A percentile compares a stretch with the other conserved stretches of the same genome.
These are phyloP conservation scores for Solenodon paradoxus DNA, from an alignment of 2,113 vertebrate species.

Conservation along the genomic window DNA sequence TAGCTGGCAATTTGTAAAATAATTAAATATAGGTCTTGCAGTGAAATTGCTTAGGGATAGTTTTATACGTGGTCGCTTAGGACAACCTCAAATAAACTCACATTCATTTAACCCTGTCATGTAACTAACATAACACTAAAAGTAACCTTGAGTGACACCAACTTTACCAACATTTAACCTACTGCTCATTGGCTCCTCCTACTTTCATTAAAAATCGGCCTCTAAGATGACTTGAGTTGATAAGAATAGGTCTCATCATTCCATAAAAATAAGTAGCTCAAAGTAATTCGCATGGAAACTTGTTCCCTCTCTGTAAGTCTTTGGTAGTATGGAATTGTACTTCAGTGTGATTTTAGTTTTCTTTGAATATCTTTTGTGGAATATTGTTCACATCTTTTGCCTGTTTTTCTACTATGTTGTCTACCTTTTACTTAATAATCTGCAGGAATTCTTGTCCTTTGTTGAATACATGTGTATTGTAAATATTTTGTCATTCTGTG, in stretches of 20 bases:
- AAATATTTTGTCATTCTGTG: not conserved
- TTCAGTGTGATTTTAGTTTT: not conserved
- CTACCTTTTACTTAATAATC: not conserved
- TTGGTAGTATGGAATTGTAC: not conserved
- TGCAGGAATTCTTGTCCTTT: not conserved
- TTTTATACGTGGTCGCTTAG: not conserved
- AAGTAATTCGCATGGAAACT: not conserved
- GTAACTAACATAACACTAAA: not conserved
- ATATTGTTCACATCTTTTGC: not conserved
- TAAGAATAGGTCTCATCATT: not conserved
- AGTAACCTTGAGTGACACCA: not conserved
- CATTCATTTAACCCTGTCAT: not conserved
- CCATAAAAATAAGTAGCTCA: not conserved
- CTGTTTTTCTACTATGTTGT: not conserved
- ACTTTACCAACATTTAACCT: not conserved
- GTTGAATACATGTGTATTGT: not conserved
- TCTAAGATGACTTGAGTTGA: not conserved
- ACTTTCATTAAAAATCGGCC: not conserved
- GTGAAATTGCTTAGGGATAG: not conserved
- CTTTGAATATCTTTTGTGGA: not conserved
- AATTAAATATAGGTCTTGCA: not conserved
- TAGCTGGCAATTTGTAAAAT: not conserved
- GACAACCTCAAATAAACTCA: not conserved
- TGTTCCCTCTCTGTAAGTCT: not conserved
- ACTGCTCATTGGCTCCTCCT: not conserved